These are phyloP conservation scores for Mystacornis crossleyi DNA, from an alignment of 2,113 vertebrate genomes.

Conservation along the genomic window DNA sequence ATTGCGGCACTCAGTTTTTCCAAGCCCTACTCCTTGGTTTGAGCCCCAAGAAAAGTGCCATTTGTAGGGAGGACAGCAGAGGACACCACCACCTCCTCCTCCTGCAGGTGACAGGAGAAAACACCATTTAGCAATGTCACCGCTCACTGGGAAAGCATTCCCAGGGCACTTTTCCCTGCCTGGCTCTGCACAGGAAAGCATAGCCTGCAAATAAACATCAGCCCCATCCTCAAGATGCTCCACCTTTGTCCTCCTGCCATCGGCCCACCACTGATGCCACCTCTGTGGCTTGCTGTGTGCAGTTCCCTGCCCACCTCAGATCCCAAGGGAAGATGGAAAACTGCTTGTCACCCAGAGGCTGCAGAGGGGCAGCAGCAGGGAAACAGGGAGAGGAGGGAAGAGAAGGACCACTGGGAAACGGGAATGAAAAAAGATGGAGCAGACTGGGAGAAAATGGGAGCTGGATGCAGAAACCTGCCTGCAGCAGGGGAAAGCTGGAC, in stretches of 20 bases:
- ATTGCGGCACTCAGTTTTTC: rapidly evolving
- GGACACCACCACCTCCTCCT: neutral
- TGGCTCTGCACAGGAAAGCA: rapidly evolving
- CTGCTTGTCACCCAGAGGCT: neutral
- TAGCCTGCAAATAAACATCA: neutral
- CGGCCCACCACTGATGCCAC: rapidly evolving
- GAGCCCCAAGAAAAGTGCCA: neutral
- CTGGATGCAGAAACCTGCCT: neutral
- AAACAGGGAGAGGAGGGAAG: neutral
- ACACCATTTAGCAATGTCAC: neutral
- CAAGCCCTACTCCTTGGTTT: rapidly evolving
- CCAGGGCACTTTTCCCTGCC: neutral
- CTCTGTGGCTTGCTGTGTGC: neutral
- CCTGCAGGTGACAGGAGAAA: rapidly evolving
- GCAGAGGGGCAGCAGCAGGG: neutral
- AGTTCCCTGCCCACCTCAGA: neutral
- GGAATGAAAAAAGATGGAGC: neutral
- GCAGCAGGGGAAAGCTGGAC: neutral
- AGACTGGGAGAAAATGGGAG: neutral
- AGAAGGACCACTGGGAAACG: neutral
- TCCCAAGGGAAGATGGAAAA: neutral
- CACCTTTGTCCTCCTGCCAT: neutral
- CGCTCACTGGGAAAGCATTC: rapidly evolving
- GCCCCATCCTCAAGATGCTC: neutral
- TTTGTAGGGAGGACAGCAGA: neutral